Evolutionary conservation across 35 echinoderm and acorn worm genomes (phyloP).

Genomic region (Hemicentrotus pulcherrimus): DNA sequence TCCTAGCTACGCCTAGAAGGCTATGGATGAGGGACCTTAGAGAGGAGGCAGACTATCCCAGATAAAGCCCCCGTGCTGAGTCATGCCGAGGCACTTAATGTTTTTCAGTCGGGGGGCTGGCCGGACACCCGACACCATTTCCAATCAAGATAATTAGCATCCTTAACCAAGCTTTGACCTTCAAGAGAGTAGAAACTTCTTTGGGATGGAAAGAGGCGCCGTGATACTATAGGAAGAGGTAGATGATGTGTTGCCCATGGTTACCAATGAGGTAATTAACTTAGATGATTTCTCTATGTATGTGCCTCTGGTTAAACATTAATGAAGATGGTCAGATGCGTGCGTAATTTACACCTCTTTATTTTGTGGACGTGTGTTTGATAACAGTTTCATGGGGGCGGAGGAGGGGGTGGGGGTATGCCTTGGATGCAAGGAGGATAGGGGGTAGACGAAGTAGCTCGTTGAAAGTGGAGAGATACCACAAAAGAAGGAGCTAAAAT

Average conservation of each 20-base stretch:
- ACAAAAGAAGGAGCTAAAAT: too few species aligned
- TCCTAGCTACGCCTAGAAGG: neutral
- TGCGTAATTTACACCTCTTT: neutral
- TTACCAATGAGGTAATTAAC: neutral
- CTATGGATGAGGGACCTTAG: neutral
- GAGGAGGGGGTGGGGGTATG: neutral
- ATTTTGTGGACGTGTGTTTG: neutral
- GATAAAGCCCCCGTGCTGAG: neutral
- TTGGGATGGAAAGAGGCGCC: neutral
- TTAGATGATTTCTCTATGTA: neutral
- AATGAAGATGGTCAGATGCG: neutral
- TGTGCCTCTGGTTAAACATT: neutral
- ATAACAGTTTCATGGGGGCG: neutral
- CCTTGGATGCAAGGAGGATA: too few species aligned
- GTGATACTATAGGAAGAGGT: neutral
- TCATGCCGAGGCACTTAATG: neutral
- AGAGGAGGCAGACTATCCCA: neutral
- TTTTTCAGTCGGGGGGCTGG: neutral
- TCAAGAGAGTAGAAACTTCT: neutral
- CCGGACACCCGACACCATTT: neutral
- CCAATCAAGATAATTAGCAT: conserved; percentile 4
- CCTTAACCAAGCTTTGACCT: conserved; percentile 9
- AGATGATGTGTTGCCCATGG: neutral
- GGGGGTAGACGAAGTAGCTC: neutral
- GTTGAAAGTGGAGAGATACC: neutral